Base-by-base conservation (phyloP, 2,113 vertebrate genomes). In the Toxotes jaculatrix region DNA sequence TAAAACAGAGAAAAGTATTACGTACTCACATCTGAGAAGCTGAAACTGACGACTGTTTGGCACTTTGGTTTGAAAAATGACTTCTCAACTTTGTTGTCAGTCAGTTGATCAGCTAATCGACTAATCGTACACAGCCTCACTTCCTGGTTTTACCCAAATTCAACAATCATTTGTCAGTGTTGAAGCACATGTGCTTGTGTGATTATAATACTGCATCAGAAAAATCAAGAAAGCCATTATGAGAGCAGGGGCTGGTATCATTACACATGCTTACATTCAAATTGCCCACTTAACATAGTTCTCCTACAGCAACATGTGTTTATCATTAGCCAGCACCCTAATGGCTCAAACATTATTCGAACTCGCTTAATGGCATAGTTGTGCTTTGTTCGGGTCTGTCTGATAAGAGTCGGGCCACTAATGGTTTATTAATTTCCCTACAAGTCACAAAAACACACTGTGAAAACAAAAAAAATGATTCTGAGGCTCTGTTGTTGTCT, bases 271-370 rank as follows among this genome's bases (percentile, higher is more conserved):
- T 92, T 91, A 88, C 93, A 87, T 95, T 94, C 88, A 94, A 95
- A 95, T 94, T 93, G 93, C 86, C 92, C 93, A 94, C 92, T 94
- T 94, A 95, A 91, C 94, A 95, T 94, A 93, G 91, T 93, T 94
- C 91, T 93, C 77, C 89, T 88, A 81, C 86, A 86, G 91, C 86
- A 93, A 93, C 95, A 96, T 95, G 93, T 96, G 95, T 94, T 94
- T 92, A 93, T 92, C 93, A 94, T 96, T 95, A 95, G 92, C 90
- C n/a, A 76, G 91, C 72, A 61, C 80, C 66, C 90, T 95, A 95
- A 96, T 95, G 91, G 91, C 87, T 93, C 92, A 88, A 95, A 95
- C 93, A 95, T 96, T 95, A 95, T 93, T 95, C 78, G 73, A 88
- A 89, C 90, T 77, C 71, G 42, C 91, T 90, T 94, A 95, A 95